Evolutionary conservation across 2,888 invertebrate genomes (phyloP).

Genomic region (Biston betularia): DNA sequence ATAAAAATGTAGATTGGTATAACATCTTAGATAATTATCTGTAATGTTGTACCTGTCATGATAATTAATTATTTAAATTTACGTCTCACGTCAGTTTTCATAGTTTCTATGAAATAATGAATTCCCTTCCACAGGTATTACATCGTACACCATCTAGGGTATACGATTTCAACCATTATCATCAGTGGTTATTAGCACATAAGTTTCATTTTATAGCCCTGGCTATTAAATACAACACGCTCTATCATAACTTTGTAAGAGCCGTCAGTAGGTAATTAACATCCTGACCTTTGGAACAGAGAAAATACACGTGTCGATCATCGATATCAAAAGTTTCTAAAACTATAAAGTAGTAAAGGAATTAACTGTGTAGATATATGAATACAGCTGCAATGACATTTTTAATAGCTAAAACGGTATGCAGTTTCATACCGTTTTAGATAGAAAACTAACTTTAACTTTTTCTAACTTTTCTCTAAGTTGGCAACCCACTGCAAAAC

Average conservation of each 20-base stretch:
- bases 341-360: slow-evolving; percentile 1
- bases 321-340: slow-evolving; percentile 1
- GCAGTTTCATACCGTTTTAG: not conserved
- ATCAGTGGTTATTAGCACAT: slow-evolving; percentile 1
- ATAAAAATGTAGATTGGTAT: too few species aligned
- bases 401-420: too few species aligned
- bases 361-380: not conserved
- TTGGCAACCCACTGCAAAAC: too few species aligned
- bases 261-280: slow-evolving; percentile 7
- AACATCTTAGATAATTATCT: too few species aligned
- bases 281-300: slow-evolving; percentile 8
- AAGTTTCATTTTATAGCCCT: slow-evolving; percentile 14
- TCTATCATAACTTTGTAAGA: slow-evolving; percentile 14
- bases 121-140: not conserved
- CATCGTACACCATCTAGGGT: not conserved
- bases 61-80: too few species aligned
- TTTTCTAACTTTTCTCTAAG: too few species aligned
- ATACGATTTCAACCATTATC: slow-evolving; percentile 7
- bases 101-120: not conserved
- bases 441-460: too few species aligned
- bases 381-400: too few species aligned
- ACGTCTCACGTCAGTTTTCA: not conserved
- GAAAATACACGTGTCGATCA: slow-evolving; percentile 6
- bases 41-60: too few species aligned
- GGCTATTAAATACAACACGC: slow-evolving; percentile 4